A percentile compares a stretch with the other conserved stretches of the same genome.
phyloP scores from a whole-genome alignment of 2,113 vertebrate genomes.

The pig (Sus scrofa) region T2T-Sscrofa CM000814.6:87433001-87433500 shows the following conservation, averaged over 20 bases:
- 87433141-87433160: not conserved
- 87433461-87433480: not conserved
- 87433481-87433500: not conserved
- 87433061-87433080: not conserved
- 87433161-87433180: not conserved
- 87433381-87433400: not conserved
- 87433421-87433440: not conserved
- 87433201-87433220: not conserved
- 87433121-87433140: not conserved
- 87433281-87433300: not conserved
- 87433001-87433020: not conserved
- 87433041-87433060: not conserved
- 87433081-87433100: not conserved
- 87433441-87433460: not conserved
- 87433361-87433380: not conserved
- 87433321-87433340: not conserved
- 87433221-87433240: not conserved
- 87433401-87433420: not conserved
- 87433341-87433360: no score
- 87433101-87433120: conserved; percentile 2
- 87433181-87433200: not conserved
- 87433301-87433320: not conserved
- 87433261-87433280: not conserved
- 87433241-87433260: not conserved
- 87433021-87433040: conserved; percentile 17